Evolutionary conservation across 2,888 invertebrate genomes (phyloP).

Genomic region (Ennomos quercinarius): DNA sequence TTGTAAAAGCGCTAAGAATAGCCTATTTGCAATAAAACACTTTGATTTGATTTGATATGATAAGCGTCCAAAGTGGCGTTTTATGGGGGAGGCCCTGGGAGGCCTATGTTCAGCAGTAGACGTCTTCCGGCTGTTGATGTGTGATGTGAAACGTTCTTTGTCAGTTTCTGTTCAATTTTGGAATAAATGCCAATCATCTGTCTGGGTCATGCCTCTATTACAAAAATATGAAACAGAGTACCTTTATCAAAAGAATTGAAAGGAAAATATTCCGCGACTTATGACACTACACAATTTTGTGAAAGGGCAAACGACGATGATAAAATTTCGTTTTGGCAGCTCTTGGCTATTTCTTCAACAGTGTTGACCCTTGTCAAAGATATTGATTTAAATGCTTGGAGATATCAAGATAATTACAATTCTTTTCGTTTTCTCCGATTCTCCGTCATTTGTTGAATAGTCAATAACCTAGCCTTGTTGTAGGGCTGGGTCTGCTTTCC

Average conservation of each 20-base stretch:
- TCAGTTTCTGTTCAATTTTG: background rate
- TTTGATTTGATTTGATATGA: no score
- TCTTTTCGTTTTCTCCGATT: constrained; percentile 33
- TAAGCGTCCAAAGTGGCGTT: no score
- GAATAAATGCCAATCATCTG: constrained; percentile 5
- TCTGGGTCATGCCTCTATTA: constrained; percentile 6
- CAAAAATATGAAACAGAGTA: constrained; percentile 9
- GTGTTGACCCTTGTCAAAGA: constrained; percentile 41
- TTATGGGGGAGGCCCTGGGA: no score
- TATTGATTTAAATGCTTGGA: constrained; percentile 43
- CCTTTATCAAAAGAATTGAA: background rate
- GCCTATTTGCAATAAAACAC: no score
- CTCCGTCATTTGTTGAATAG: background rate
- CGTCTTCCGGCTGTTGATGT: no score
- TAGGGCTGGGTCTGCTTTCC: no score
- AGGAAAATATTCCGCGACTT: constrained; percentile 8
- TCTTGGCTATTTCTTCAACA: constrained; percentile 20
- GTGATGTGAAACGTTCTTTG: no score
- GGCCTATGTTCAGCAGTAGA: no score
- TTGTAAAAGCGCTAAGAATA: no score
- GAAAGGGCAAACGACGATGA: constrained; percentile 11
- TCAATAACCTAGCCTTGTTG: constrained; percentile 11
- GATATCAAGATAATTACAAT: constrained; percentile 44
- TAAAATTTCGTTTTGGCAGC: constrained; percentile 18
- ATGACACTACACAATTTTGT: constrained; percentile 18